A percentile compares a stretch with the other conserved stretches of the same genome.
These are phyloP conservation scores for Brachionus koreanus DNA, from an alignment of 1,140 invertebrate species.

Conservation along the genomic window DNA sequence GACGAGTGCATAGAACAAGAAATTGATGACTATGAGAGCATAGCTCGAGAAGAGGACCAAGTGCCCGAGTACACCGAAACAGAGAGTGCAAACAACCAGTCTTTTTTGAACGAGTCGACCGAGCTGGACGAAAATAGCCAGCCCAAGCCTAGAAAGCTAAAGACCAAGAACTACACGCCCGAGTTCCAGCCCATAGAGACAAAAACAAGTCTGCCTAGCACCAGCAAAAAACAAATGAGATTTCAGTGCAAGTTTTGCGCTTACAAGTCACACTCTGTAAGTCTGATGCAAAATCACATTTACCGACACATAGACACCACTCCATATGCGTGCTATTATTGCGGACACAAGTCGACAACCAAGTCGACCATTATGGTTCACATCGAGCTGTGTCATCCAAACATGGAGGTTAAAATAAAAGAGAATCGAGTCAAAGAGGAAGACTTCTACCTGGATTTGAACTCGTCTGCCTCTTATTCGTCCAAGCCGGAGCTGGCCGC, in stretches of 20 bases:
- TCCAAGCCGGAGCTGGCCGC: neutral
- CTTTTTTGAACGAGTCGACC: neutral
- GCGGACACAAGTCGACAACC: slow-evolving; percentile 44
- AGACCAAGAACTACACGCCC: neutral
- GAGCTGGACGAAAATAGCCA: neutral
- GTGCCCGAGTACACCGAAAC: neutral
- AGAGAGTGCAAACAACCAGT: too few species aligned
- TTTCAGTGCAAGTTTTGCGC: slow-evolving; percentile 35
- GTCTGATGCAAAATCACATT: slow-evolving; percentile 40
- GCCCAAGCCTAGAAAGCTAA: neutral
- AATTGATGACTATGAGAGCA: neutral
- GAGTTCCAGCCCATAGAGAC: neutral
- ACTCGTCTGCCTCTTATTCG: neutral
- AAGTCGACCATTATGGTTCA: slow-evolving; percentile 45
- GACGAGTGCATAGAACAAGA: neutral
- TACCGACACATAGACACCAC: slow-evolving; percentile 42
- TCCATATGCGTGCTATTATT: slow-evolving; percentile 38
- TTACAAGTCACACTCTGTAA: slow-evolving; percentile 18
- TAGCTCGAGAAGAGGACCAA: neutral
- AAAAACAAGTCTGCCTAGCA: neutral
- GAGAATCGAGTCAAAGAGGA: slow-evolving; percentile 39
- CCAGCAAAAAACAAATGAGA: slow-evolving; percentile 33
- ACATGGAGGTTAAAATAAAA: slow-evolving; percentile 40
- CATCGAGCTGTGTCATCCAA: slow-evolving; percentile 44
- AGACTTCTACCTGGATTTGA: slow-evolving; percentile 36